phyloP scores from a whole-genome alignment of 2,113 vertebrate genomes.

The Pteronura brasiliensis region DNA sequence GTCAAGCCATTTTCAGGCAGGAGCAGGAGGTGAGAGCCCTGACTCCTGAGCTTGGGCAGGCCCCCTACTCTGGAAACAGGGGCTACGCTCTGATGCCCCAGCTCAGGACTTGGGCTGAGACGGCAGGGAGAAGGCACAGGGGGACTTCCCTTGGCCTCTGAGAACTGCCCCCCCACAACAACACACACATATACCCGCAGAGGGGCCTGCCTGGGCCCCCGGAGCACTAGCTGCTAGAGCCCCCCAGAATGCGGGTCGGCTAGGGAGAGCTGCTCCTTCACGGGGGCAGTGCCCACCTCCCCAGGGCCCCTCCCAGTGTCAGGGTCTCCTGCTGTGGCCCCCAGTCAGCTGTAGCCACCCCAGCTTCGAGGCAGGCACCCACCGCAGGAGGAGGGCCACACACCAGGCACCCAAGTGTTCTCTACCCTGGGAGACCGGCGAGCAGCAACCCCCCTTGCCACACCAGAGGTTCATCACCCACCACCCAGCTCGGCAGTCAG shows the following conservation, averaged over 20 bases:
- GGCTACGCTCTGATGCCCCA: too few species aligned
- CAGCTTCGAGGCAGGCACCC: background rate
- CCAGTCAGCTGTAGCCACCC: background rate
- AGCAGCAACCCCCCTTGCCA: background rate
- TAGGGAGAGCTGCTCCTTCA: background rate
- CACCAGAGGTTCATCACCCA: background rate
- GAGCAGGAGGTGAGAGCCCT: background rate
- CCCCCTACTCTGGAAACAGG: background rate
- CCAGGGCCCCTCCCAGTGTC: background rate
- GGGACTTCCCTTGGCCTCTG: background rate
- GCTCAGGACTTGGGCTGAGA: background rate
- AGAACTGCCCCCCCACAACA: background rate
- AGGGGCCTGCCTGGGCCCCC: background rate
- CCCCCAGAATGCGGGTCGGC: background rate
- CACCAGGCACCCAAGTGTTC: fast-evolving
- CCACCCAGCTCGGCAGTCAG: fast-evolving
- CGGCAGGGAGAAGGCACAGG: background rate
- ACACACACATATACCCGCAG: background rate
- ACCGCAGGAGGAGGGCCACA: background rate
- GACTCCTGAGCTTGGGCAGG: background rate
- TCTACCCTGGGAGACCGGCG: background rate
- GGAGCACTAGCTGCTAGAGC: background rate
- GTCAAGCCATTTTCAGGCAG: background rate
- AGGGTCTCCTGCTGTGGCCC: background rate
- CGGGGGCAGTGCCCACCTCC: fast-evolving